These are phyloP conservation scores for Holothuria leucospilota DNA, from an alignment of 53 echinoderm and acorn worm genomes.

Conservation along the genomic window DNA sequence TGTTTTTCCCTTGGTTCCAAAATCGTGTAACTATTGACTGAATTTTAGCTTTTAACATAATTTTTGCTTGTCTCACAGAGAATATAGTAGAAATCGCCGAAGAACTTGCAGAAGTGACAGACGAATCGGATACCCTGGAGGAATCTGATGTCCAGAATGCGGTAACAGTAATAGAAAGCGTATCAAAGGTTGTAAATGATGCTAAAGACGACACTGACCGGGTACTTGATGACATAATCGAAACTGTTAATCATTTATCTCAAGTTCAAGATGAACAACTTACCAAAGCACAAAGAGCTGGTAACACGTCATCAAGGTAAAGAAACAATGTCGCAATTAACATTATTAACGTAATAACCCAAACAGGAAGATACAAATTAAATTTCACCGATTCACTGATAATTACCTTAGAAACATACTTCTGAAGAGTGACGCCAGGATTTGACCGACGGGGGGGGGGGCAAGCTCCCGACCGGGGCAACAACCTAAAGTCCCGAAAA, in stretches of 20 bases:
- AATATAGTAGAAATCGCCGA: background rate
- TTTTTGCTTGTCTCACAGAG: background rate
- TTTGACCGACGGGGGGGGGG: no score
- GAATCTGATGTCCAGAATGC: constrained; percentile 14
- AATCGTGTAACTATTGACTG: no score
- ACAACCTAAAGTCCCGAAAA: no score
- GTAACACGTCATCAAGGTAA: constrained; percentile 8
- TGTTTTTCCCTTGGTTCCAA: no score
- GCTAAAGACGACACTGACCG: background rate
- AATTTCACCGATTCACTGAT: no score
- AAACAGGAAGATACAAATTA: no score
- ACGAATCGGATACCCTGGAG: background rate
- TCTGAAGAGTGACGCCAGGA: no score
- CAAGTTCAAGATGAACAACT: background rate
- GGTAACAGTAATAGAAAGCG: constrained; percentile 7
- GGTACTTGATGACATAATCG: background rate
- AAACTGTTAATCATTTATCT: background rate
- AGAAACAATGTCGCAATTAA: background rate
- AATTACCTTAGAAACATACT: no score
- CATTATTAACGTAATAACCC: no score
- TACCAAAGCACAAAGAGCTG: background rate
- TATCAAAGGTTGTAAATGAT: background rate
- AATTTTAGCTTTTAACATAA: no score
- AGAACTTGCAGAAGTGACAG: constrained; percentile 5
- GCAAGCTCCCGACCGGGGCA: no score